These are phyloP conservation scores for Congeria kusceri DNA, from an alignment of 2,888 invertebrate genomes.

Conservation along the genomic window DNA sequence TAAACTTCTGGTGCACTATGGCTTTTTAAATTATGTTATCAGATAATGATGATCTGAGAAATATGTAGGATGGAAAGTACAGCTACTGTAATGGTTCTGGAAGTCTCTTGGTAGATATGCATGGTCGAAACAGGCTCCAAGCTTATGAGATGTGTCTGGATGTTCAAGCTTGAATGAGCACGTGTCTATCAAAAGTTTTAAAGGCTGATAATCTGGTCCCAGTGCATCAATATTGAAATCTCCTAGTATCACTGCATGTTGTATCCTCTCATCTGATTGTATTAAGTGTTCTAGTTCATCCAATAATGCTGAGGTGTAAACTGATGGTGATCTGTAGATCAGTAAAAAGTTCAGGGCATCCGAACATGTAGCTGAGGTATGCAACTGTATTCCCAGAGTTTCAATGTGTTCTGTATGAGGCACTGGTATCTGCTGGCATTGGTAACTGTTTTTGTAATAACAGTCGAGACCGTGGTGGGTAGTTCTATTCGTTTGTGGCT, in stretches of 20 bases:
- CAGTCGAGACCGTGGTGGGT: slow-evolving; percentile 32
- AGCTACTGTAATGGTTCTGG: slow-evolving; percentile 9
- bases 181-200: slow-evolving; percentile 12
- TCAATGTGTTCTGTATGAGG: background rate
- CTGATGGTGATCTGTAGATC: slow-evolving; percentile 35
- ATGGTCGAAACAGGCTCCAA: slow-evolving; percentile 37
- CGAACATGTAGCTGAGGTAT: background rate
- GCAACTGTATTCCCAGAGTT: slow-evolving; percentile 9
- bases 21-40: too few relatives aligned
- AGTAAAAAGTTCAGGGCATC: slow-evolving; percentile 6
- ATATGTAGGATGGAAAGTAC: slow-evolving; percentile 20
- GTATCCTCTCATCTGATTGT: background rate
- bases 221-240: slow-evolving; percentile 44
- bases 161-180: slow-evolving; percentile 21
- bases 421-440: slow-evolving; percentile 13
- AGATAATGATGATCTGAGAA: slow-evolving; percentile 36
- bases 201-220: slow-evolving; percentile 5
- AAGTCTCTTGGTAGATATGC: slow-evolving; percentile 20
- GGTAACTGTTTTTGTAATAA: slow-evolving; percentile 10
- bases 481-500: background rate
- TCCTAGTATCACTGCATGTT: slow-evolving; percentile 18
- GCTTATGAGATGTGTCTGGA: slow-evolving; percentile 20
- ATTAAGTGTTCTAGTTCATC: slow-evolving; percentile 19
- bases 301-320: background rate
- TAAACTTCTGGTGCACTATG: too few relatives aligned